Evolutionary conservation across 2,797 vertebrate genomes (phyloP).

Genomic region (Poecilia gillii): DNA sequence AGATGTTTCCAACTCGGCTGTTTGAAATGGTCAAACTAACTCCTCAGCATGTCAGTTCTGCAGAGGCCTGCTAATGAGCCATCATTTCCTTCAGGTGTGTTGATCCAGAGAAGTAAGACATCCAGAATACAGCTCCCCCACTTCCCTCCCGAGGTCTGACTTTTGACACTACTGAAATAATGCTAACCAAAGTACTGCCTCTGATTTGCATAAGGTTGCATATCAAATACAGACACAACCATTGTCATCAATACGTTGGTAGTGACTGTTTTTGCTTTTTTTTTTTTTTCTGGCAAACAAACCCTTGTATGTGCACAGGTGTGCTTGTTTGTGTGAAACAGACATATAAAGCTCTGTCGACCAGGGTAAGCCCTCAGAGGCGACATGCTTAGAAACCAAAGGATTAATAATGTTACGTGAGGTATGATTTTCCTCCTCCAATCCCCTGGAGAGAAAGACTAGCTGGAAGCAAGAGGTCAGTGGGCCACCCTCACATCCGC

Average conservation of each 20-base stretch:
- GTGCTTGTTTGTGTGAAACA: conserved; percentile 32
- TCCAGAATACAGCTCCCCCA: neutral
- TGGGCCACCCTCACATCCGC: conserved; percentile 64
- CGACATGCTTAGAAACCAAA: conserved; percentile 53
- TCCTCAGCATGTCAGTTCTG: neutral
- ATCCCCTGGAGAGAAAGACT: conserved; percentile 59
- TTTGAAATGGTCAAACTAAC: neutral
- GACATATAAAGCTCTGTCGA: conserved; percentile 45
- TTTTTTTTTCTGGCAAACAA: neutral
- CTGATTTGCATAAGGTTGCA: neutral
- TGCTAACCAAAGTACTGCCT: neutral
- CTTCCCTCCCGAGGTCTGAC: too few species aligned
- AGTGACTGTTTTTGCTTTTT: neutral
- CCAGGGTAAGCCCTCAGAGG: conserved; percentile 59
- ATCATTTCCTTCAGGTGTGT: neutral
- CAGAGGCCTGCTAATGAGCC: neutral
- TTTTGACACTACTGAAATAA: neutral
- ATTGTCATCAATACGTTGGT: neutral
- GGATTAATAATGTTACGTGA: conserved; percentile 74
- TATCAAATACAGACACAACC: neutral
- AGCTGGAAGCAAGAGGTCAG: conserved; percentile 69
- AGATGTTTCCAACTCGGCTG: neutral
- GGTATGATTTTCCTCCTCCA: conserved; percentile 58
- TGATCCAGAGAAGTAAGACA: neutral
- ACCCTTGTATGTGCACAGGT: conserved; percentile 35